These are phyloP conservation scores for Uropetala carovei DNA, from an alignment of 2,888 invertebrate genomes.

Conservation along the genomic window DNA sequence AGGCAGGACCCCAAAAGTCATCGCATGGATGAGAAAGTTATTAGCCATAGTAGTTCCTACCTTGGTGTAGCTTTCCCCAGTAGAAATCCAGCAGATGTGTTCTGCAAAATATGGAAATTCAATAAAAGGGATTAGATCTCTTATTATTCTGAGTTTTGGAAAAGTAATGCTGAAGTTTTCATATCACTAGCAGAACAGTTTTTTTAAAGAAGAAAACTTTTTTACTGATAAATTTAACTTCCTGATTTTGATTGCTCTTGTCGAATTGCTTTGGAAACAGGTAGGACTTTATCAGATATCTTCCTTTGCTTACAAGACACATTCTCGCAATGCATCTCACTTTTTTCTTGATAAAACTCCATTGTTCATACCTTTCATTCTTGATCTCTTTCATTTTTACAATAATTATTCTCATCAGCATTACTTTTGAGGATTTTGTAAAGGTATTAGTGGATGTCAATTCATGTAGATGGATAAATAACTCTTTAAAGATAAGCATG, in stretches of 20 bases:
- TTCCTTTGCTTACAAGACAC: not conserved
- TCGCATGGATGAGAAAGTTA: slow-evolving; percentile 46
- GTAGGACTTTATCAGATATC: not conserved
- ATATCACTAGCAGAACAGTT: not conserved
- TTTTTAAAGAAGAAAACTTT: not conserved
- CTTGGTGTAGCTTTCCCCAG: slow-evolving; percentile 21
- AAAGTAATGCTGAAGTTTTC: slow-evolving; percentile 48
- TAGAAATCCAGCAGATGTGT: slow-evolving; percentile 10
- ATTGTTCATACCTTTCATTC: not conserved
- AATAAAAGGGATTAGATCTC: not conserved
- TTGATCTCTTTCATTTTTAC: not conserved
- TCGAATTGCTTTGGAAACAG: not conserved
- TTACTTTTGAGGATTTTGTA: slow-evolving; percentile 23
- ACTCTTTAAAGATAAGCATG: not conserved
- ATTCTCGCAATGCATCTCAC: not conserved
- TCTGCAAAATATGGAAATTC: not conserved
- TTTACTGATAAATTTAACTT: not conserved
- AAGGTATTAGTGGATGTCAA: not conserved
- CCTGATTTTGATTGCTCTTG: not conserved
- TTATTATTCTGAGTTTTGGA: not conserved
- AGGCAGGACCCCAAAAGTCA: slow-evolving; percentile 34
- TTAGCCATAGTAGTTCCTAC: slow-evolving; percentile 42
- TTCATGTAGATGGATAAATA: not conserved
- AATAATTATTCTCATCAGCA: not conserved
- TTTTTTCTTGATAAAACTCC: not conserved